phyloP scores from a whole-genome alignment of 2,888 invertebrate genomes.

The Eupithecia inturbata region DNA sequence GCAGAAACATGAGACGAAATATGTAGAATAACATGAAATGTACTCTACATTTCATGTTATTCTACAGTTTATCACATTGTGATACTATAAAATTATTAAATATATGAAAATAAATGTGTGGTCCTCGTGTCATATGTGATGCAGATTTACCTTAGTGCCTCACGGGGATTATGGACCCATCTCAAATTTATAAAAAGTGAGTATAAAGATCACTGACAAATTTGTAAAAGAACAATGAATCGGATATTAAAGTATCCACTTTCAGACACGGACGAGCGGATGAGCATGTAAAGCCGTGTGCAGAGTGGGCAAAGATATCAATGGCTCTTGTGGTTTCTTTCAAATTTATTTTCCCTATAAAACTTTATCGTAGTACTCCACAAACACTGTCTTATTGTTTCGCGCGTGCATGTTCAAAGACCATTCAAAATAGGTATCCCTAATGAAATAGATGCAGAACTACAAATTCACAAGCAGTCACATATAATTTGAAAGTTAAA shows the following conservation, averaged over 20 bases:
- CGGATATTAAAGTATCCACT: slow-evolving; percentile 83
- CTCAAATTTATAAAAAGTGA: slow-evolving; percentile 80
- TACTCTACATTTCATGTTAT: slow-evolving; percentile 31
- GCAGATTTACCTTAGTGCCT: slow-evolving; percentile 75
- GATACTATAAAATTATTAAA: slow-evolving; percentile 32
- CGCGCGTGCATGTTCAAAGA: not conserved
- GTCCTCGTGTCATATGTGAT: slow-evolving; percentile 69
- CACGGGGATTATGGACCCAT: slow-evolving; percentile 78
- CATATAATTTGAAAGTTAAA: not conserved
- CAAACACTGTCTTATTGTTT: slow-evolving; percentile 19
- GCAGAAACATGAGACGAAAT: slow-evolving; percentile 43
- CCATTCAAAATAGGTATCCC: not conserved
- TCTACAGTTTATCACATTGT: slow-evolving; percentile 17
- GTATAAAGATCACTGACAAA: slow-evolving; percentile 84
- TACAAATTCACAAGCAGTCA: not conserved
- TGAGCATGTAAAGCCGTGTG: slow-evolving; percentile 63
- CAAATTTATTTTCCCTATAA: slow-evolving; percentile 28
- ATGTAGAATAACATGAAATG: no score
- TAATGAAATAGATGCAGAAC: slow-evolving; percentile 2
- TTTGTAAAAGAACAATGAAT: slow-evolving; percentile 85
- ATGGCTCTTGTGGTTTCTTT: slow-evolving; percentile 31
- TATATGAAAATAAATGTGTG: slow-evolving; percentile 74
- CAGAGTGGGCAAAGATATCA: slow-evolving; percentile 51
- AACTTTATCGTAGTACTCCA: slow-evolving; percentile 23
- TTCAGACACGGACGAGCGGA: slow-evolving; percentile 81